A percentile compares a stretch with the other conserved stretches of the same genome.
These are phyloP conservation scores for Eucera pruinosa DNA, from an alignment of 2,888 invertebrate species.

Conservation along the genomic window DNA sequence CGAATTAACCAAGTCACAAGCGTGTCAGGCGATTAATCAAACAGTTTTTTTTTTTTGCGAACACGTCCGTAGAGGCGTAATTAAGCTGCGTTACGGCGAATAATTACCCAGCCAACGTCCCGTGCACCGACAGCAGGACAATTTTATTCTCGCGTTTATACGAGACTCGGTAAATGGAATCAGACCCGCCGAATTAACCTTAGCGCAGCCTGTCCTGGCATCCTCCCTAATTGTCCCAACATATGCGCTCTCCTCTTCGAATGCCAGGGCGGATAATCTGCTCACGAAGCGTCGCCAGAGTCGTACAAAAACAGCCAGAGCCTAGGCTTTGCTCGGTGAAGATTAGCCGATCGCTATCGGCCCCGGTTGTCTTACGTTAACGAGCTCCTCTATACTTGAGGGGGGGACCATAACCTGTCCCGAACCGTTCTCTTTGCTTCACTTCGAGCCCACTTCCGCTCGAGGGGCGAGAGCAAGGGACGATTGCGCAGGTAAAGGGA, in stretches of 20 bases:
- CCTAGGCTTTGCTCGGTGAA: slow-evolving; percentile 62
- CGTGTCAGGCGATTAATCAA: slow-evolving; percentile 52
- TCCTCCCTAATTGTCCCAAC: slow-evolving; percentile 65
- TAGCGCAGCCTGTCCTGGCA: slow-evolving; percentile 19
- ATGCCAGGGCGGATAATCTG: slow-evolving; percentile 62
- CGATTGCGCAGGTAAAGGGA: slow-evolving; percentile 57
- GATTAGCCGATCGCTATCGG: slow-evolving; percentile 82
- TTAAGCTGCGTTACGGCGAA: slow-evolving; percentile 34
- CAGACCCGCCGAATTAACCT: slow-evolving; percentile 31
- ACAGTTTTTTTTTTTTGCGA: slow-evolving; percentile 18
- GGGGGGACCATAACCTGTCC: slow-evolving; percentile 56
- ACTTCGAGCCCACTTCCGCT: slow-evolving; percentile 55
- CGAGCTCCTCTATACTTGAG: slow-evolving; percentile 72
- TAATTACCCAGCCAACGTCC: slow-evolving; percentile 14
- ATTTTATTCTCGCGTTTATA: slow-evolving; percentile 17
- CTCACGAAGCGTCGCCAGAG: slow-evolving; percentile 46
- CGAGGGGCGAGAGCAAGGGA: slow-evolving; percentile 23
- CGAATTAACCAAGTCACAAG: slow-evolving; percentile 42
- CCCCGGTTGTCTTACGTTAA: slow-evolving; percentile 79
- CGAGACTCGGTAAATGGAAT: not conserved
- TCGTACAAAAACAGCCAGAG: slow-evolving; percentile 63
- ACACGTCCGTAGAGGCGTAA: slow-evolving; percentile 21
- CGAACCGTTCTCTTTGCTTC: slow-evolving; percentile 58
- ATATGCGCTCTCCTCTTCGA: slow-evolving; percentile 41
- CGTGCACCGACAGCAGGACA: slow-evolving; percentile 4